Percentiles rank a stretch among this genome's conserved stretches.
Evolutionary conservation across 2,113 vertebrate genomes (phyloP).

Genomic region (Daboia siamensis): DNA sequence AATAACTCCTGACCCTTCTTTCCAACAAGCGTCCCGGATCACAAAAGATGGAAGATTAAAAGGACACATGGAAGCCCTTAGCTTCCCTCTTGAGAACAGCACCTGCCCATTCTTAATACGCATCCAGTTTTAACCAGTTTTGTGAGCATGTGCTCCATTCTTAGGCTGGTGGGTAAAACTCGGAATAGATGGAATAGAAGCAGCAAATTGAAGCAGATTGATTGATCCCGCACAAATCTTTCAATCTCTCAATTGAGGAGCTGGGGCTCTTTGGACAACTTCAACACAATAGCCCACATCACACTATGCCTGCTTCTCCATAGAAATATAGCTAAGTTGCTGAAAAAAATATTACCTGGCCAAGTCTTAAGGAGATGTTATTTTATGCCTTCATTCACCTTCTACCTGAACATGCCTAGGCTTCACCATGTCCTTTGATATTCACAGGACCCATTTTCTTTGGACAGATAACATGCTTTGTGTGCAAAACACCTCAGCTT

Average conservation of each 20-base stretch:
- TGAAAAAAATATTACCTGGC: not conserved
- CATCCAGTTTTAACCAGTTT: not conserved
- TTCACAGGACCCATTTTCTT: not conserved
- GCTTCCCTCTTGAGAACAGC: not conserved
- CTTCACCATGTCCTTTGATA: not conserved
- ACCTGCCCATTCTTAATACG: not conserved
- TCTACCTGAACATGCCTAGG: not conserved
- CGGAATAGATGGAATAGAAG: not conserved
- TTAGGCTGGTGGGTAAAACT: not conserved
- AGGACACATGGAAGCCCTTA: too few relatives aligned
- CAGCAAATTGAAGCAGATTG: not conserved
- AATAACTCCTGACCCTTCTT: not conserved
- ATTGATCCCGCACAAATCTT: not conserved
- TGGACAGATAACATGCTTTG: not conserved
- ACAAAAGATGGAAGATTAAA: not conserved
- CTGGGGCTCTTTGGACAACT: not conserved
- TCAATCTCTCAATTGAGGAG: not conserved
- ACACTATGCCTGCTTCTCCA: not conserved
- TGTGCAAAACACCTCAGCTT: not conserved
- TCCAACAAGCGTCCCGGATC: not conserved
- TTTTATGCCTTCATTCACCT: not conserved
- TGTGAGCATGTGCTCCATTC: not conserved
- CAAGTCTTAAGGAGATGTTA: not conserved
- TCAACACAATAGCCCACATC: not conserved
- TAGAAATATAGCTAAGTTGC: not conserved